Conservation (phyloP, 2,888 invertebrate genomes). For the Gastrophysa polygoni region DNA sequence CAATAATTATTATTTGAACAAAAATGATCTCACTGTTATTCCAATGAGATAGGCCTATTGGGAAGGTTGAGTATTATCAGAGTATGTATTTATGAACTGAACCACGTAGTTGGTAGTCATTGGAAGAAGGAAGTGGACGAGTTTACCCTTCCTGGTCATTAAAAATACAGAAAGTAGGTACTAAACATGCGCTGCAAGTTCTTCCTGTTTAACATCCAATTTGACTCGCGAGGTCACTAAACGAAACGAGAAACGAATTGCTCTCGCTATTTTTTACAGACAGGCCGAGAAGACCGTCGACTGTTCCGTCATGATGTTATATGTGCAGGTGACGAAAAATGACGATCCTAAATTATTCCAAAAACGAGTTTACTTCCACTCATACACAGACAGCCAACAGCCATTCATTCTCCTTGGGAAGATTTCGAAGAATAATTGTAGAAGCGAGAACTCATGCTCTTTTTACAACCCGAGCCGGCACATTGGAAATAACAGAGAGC, state of each 20-base stretch:
- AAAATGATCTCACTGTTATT: too few species aligned
- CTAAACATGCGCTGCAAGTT: slow-evolving; percentile 5
- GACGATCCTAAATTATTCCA: slow-evolving; percentile 13
- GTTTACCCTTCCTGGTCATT: slow-evolving; percentile 17
- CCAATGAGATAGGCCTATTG: too few species aligned
- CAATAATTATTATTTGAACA: too few species aligned
- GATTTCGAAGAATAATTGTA: background rate
- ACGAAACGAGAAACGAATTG: slow-evolving; percentile 14
- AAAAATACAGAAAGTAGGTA: slow-evolving; percentile 16
- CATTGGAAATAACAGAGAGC: too few species aligned
- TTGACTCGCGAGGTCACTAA: slow-evolving; percentile 11
- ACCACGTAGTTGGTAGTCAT: background rate
- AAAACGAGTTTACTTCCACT: slow-evolving; percentile 19
- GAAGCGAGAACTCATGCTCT: too few species aligned
- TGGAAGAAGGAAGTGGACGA: background rate
- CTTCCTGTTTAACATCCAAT: slow-evolving; percentile 22
- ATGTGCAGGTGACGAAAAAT: slow-evolving; percentile 12
- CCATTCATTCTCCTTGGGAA: background rate
- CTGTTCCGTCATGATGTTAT: slow-evolving; percentile 8
- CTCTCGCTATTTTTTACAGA: slow-evolving; percentile 18
- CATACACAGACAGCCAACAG: background rate
- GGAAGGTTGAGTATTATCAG: too few species aligned
- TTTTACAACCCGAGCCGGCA: too few species aligned
- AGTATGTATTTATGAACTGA: too few species aligned
- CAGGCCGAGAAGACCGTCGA: too few species aligned